These are phyloP conservation scores for Ceraclea dissimilis DNA, from an alignment of 2,888 invertebrate species.

Conservation along the genomic window DNA sequence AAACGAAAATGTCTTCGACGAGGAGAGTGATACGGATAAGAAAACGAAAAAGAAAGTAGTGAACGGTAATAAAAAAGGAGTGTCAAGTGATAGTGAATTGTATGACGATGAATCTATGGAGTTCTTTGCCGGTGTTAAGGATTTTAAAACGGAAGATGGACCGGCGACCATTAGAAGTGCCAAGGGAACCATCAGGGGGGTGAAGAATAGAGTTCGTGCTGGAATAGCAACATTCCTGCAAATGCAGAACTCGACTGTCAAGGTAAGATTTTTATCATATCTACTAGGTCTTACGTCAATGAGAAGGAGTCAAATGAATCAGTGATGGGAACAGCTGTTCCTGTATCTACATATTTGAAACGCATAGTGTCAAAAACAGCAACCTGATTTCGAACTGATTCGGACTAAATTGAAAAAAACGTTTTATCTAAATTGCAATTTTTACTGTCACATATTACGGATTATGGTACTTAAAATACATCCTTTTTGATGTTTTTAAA, in stretches of 20 bases:
- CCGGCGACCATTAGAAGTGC: constrained; percentile 81
- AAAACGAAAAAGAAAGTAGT: constrained; percentile 37
- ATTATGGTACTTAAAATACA: too few species aligned
- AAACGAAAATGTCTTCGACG: constrained; percentile 58
- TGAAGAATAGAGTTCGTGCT: constrained; percentile 88
- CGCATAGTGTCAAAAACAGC: too few species aligned
- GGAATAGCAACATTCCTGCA: constrained; percentile 93
- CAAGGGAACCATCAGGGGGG: constrained; percentile 88
- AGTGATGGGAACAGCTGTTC: too few species aligned
- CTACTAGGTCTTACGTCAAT: too few species aligned
- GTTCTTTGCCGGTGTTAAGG: constrained; percentile 74
- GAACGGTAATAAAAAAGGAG: constrained; percentile 19
- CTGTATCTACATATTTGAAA: too few species aligned
- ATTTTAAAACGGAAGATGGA: constrained; percentile 54
- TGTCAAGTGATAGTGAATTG: constrained; percentile 28
- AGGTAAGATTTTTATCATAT: constrained; percentile 53
- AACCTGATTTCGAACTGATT: too few species aligned
- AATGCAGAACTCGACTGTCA: constrained; percentile 64
- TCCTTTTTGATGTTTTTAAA: too few species aligned
- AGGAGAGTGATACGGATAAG: constrained; percentile 31
- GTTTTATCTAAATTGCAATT: too few species aligned
- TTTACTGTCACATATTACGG: too few species aligned
- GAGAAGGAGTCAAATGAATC: too few species aligned
- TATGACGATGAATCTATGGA: constrained; percentile 49
- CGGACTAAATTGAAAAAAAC: too few species aligned